These are phyloP conservation scores for Leucoraja ocellata DNA, from an alignment of 2,797 vertebrate species.

Conservation along the genomic window DNA sequence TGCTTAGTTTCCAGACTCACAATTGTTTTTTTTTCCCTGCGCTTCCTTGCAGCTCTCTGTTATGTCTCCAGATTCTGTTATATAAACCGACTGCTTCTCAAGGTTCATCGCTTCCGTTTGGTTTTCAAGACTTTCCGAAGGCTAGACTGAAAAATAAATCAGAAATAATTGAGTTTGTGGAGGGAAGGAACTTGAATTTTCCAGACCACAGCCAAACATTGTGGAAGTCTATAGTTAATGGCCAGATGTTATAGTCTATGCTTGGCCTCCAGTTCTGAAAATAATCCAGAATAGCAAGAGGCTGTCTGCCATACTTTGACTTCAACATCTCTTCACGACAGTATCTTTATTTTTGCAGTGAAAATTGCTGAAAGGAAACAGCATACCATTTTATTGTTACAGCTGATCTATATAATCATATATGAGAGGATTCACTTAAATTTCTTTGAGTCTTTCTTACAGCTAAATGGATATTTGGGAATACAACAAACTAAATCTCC, in stretches of 20 bases:
- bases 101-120: constrained; percentile 11
- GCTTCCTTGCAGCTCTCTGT: background rate
- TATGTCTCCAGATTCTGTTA: constrained; percentile 8
- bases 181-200: constrained; percentile 6
- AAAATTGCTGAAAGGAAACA: background rate
- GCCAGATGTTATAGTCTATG: background rate
- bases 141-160: background rate
- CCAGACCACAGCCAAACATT: background rate
- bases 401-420: background rate
- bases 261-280: background rate
- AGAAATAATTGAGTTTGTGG: background rate
- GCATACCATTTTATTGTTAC: background rate
- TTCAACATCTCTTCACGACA: background rate
- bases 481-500: background rate
- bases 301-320: background rate
- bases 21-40: background rate
- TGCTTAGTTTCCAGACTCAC: background rate
- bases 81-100: constrained; percentile 14
- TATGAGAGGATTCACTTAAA: background rate
- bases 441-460: background rate
- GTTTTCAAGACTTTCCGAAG: constrained; percentile 3
- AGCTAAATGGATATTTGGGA: background rate
- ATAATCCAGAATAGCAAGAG: background rate
- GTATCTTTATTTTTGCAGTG: background rate
- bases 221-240: background rate